Base-by-base conservation (phyloP, 2,113 vertebrate species). In the Xenus cinereus region DNA sequence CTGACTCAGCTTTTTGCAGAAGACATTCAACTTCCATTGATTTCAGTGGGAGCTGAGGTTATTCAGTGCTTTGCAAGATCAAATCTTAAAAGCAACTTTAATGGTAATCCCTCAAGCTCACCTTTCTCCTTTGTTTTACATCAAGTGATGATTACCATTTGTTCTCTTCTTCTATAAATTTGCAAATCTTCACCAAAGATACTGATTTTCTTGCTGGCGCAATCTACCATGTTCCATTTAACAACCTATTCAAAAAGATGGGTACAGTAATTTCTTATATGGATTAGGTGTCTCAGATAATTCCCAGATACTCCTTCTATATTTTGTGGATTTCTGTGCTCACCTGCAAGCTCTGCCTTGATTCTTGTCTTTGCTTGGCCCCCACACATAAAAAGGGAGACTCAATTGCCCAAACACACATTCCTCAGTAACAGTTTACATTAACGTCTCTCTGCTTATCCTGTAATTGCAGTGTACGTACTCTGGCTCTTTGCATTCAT, bases 381-480 rank as follows among this genome's bases (percentile, higher is more conserved):
- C 84, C 60, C 0, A 15, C 87, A 94, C 45, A 93, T 72, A 84
- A 93, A 95, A 92, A 90, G 64, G 54, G 73, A 95, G 62, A 89
- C 50, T 81, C 57, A 33, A 10, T 64, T 82, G 56, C 75, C 90
- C 85, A 74, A 94, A 69, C 30, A 3, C 81, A 87, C 91, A 93
- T 92, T 97, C 80, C 88, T 97, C 87, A 87, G 43, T 74, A 95
- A 97, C 94, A 92, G 95, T 93, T 96, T 97, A 96, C 68, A 94
- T 96, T 96, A 97, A 82, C 0, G 0, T 93, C 88, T 90, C 77
- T 82, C 94, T 96, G 50, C 84, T 96, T 93, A 95, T 88, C 83
- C 94, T 87, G 51, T 93, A 83, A 91, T 93, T 92, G 95, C 67
- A 27, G 19, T 32, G 48, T 37, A 50, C 23, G 41, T 79, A 23